Evolutionary conservation across 2,113 vertebrate genomes (phyloP).

Genomic region (Rhea americana): DNA sequence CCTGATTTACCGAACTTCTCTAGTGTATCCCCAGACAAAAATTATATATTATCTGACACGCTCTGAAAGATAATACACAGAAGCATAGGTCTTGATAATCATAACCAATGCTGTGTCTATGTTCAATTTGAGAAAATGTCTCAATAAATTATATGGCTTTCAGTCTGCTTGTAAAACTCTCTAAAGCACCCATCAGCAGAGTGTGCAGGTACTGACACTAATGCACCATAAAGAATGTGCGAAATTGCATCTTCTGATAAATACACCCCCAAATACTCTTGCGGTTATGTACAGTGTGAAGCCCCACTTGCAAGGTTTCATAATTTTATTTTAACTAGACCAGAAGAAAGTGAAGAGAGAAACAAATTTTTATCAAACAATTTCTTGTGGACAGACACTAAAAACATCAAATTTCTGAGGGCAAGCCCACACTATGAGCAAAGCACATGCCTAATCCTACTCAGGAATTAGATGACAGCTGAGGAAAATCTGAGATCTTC

Average conservation of each 20-base stretch:
- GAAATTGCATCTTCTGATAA: background rate
- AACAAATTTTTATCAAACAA: background rate
- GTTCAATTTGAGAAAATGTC: background rate
- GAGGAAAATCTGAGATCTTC: background rate
- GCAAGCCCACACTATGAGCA: background rate
- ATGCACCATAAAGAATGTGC: background rate
- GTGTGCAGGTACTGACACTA: background rate
- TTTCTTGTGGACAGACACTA: fast-evolving
- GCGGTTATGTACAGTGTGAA: background rate
- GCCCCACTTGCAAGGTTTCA: background rate
- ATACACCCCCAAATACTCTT: background rate
- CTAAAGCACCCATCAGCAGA: background rate
- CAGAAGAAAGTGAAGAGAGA: background rate
- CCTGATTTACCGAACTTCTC: constrained; percentile 15
- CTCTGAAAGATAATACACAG: constrained; percentile 19
- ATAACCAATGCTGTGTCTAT: constrained; percentile 39
- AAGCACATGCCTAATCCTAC: background rate
- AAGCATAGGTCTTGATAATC: constrained; percentile 27
- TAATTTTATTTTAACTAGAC: background rate
- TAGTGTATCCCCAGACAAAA: constrained; percentile 21
- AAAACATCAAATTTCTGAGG: background rate
- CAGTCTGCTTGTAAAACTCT: background rate
- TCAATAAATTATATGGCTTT: constrained; percentile 40
- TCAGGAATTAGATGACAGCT: background rate
- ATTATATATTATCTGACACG: constrained; percentile 50